phyloP scores from a whole-genome alignment of 2,888 invertebrate species.

The Drosophila paracracens region DNA sequence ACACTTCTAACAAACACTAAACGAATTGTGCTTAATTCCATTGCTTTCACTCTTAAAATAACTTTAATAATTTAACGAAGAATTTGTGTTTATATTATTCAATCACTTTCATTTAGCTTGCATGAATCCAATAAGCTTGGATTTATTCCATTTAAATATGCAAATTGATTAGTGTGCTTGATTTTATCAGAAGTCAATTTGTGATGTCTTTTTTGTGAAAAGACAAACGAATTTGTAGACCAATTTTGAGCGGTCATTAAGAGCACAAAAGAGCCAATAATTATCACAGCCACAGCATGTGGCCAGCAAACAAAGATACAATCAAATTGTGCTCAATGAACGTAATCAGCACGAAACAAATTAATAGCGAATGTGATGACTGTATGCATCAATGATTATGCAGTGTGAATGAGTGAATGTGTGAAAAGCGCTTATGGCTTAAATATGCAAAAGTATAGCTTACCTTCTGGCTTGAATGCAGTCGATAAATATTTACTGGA shows the following conservation, averaged over 20 bases:
- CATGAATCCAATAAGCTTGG: neutral
- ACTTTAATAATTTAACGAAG: neutral
- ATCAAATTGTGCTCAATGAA: constrained; percentile 25
- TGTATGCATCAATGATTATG: constrained; percentile 22
- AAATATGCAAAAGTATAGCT: constrained; percentile 27
- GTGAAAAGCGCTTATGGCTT: constrained; percentile 12
- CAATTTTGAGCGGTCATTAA: constrained; percentile 4
- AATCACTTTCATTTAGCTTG: neutral
- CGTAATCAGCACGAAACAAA: constrained; percentile 42
- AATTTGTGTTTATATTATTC: no score
- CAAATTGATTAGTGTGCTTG: neutral
- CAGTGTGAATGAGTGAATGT: constrained; percentile 1
- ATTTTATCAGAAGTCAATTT: neutral
- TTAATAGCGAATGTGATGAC: constrained; percentile 35
- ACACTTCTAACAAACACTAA: neutral
- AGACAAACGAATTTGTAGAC: neutral
- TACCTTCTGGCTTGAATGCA: constrained; percentile 36
- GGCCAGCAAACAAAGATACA: constrained; percentile 15
- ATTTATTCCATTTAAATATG: neutral
- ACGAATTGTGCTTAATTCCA: neutral
- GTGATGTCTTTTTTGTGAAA: neutral
- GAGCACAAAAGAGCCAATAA: neutral
- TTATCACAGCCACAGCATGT: neutral
- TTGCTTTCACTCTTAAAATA: neutral
- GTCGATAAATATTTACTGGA: constrained; percentile 24